Evolutionary conservation across 92 coral and sea anemone genomes (phyloP).

Genomic region (Micromussa lordhowensis): DNA sequence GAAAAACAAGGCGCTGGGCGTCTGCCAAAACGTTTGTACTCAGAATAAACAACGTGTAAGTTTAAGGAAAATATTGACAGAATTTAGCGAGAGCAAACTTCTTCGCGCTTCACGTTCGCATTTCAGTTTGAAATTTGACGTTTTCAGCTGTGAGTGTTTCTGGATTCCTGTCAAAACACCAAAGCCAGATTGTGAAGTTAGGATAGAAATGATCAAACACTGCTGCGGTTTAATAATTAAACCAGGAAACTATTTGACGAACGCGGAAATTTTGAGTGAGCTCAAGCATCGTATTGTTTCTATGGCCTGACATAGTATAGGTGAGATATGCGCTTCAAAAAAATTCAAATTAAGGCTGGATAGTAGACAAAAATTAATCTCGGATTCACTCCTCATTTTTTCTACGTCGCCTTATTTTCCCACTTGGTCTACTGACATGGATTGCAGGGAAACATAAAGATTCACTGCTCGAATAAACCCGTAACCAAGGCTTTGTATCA

Average conservation of each 20-base stretch:
- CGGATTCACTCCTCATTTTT: neutral
- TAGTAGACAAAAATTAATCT: neutral
- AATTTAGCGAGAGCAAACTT: neutral
- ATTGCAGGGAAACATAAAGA: neutral
- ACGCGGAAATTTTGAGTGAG: too few relatives aligned
- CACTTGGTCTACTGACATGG: neutral
- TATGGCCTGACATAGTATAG: neutral
- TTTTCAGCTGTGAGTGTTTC: too few relatives aligned
- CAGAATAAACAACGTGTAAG: neutral
- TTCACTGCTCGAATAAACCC: neutral
- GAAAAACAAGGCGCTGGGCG: neutral
- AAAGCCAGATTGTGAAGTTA: neutral
- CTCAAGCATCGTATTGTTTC: neutral
- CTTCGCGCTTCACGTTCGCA: neutral
- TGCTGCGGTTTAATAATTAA: too few relatives aligned
- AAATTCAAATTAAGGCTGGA: neutral
- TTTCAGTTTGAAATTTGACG: too few relatives aligned
- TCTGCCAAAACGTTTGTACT: neutral
- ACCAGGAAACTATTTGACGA: too few relatives aligned
- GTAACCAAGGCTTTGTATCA: neutral
- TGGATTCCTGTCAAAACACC: neutral
- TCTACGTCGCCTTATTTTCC: neutral
- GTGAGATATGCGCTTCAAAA: too few relatives aligned
- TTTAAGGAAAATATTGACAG: neutral
- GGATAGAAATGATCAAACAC: neutral